A percentile compares a stretch with the other conserved stretches of the same genome.
Conservation (phyloP, 2,888 invertebrate genomes). For the Willowsia nigromaculata region DNA sequence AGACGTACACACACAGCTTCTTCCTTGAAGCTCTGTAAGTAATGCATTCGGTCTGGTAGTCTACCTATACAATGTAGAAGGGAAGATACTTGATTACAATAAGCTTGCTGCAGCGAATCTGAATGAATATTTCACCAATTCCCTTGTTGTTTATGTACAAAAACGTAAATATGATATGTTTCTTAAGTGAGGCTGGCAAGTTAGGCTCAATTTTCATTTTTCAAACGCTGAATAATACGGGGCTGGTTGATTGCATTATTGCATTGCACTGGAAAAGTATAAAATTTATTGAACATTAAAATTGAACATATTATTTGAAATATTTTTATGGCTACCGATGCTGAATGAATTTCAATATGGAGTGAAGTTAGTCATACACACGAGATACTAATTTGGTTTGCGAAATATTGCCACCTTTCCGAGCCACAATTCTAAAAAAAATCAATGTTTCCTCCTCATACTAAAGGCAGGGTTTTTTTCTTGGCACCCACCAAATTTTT, state of each 20-base stretch:
- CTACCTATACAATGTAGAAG: not conserved
- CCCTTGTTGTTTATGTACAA: no score
- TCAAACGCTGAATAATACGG: no score
- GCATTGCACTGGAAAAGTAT: no score
- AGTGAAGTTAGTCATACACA: not conserved
- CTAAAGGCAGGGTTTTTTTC: not conserved
- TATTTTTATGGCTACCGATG: no score
- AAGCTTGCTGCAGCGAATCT: no score
- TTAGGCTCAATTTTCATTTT: no score
- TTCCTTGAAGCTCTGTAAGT: not conserved
- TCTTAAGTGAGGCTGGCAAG: no score
- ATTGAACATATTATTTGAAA: no score
- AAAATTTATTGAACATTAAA: no score
- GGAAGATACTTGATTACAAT: not conserved
- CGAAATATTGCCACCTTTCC: not conserved
- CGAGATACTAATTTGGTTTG: not conserved
- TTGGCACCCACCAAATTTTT: conserved; percentile 35
- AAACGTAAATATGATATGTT: no score
- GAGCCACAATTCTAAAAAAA: not conserved
- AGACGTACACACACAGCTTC: not conserved
- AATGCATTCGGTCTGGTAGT: not conserved
- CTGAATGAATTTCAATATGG: not conserved
- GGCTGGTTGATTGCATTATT: no score
- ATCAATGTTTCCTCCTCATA: conserved; percentile 20
- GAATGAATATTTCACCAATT: no score